Conservation (phyloP, 2,113 vertebrate genomes). For the Upupa epops region DNA sequence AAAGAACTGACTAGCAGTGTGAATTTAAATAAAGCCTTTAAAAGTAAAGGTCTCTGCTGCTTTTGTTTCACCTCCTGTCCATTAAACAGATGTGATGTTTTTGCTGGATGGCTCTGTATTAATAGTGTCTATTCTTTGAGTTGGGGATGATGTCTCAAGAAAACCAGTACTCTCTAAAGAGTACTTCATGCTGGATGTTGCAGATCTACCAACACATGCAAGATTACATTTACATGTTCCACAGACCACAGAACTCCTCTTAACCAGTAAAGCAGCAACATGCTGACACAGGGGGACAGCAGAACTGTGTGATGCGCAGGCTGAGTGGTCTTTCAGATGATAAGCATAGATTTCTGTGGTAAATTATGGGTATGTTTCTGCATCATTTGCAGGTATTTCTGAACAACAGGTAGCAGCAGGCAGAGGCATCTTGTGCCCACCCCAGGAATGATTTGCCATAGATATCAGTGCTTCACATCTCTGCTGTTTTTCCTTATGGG, state of each 20-base stretch:
- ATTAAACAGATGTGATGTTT: not conserved
- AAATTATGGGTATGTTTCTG: not conserved
- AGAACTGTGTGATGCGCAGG: not conserved
- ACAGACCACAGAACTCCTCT: not conserved
- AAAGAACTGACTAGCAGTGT: not conserved
- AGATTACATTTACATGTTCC: not conserved
- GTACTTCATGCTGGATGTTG: not conserved
- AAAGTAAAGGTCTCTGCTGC: not conserved
- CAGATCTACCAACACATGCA: not conserved
- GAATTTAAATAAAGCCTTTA: not conserved
- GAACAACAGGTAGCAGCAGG: not conserved
- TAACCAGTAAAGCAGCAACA: not conserved
- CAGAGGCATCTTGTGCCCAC: not conserved
- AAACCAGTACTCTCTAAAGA: not conserved
- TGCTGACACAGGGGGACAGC: not conserved
- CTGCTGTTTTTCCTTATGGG: not conserved
- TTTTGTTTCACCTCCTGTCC: not conserved
- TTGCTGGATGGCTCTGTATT: not conserved
- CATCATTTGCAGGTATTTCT: not conserved
- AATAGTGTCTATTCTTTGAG: not conserved
- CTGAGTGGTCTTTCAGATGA: not conserved
- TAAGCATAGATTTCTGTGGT: not conserved
- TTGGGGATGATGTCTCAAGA: not conserved
- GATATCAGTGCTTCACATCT: not conserved
- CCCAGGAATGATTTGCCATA: not conserved